phyloP scores from a whole-genome alignment of 2,797 vertebrate species.

The Nannoperca obscura region DNA sequence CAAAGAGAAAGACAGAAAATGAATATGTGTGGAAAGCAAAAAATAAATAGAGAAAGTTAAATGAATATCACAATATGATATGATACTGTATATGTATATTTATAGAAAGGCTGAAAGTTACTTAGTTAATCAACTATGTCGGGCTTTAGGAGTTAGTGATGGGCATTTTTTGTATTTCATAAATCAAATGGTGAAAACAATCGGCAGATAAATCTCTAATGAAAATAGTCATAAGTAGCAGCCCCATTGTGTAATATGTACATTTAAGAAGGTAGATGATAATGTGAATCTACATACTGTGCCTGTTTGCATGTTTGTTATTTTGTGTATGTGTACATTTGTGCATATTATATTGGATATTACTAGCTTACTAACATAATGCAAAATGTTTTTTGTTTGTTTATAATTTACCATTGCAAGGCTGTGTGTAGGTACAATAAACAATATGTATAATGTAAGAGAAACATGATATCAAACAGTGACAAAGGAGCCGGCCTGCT shows the following conservation, averaged over 20 bases:
- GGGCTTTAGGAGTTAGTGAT: not conserved
- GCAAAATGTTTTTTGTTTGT: not conserved
- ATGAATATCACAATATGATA: not conserved
- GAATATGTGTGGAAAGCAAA: not conserved
- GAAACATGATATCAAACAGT: not conserved
- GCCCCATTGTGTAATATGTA: not conserved
- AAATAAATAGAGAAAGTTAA: not conserved
- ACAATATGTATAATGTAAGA: not conserved
- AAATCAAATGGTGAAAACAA: not conserved
- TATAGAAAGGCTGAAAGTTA: not conserved
- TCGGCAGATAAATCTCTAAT: not conserved
- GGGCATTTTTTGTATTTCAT: not conserved
- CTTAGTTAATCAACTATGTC: not conserved
- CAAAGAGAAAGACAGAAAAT: not conserved
- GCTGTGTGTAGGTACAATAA: not conserved
- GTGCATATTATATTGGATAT: not conserved
- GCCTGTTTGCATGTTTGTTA: not conserved
- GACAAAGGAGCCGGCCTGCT: not conserved
- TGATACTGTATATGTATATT: not conserved
- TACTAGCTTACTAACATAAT: not conserved
- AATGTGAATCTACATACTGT: not conserved
- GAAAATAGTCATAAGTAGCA: not conserved
- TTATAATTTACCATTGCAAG: not conserved
- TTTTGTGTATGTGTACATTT: not conserved
- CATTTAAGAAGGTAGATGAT: not conserved